Evolutionary conservation across 2,113 vertebrate species (phyloP), one percentile per base, ranked within the genome.

Genomic region (Sander vitreus): DNA sequence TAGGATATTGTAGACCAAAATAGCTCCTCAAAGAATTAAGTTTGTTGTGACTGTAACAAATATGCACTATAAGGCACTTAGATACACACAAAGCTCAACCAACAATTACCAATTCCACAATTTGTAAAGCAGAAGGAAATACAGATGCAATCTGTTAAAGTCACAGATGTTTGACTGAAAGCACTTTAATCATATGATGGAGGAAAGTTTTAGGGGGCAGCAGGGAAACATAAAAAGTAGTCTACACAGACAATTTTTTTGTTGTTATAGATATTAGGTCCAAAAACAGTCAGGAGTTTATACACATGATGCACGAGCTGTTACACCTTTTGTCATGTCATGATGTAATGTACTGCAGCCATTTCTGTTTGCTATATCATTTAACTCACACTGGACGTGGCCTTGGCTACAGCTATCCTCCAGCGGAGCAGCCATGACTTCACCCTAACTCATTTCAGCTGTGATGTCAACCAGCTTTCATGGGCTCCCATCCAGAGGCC

Each of bases 401-500:
- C 70, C 74, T 89, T 88, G 83, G 78, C 80, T 63, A 0, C 51
- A 53, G 36, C 60, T 25, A 21, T 81, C 77, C 87, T 62, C 78
- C 13, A 51, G 53, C 12, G 23, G 30, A 25, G 72, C 67, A 33
- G 59, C 59, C 45, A 6, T 70, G 78, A 85, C 47, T 54, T 83
- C 73, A 67, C 55, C 36, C 45, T 45, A 78, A 67, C 69, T 80
- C 65, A 18, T 45, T 64, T 85, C 81, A 80, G 79, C 60, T 73
- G 68, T 55, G 62, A 78, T 50, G 60, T 33, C 55, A 67, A 78
- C 39, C 62, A 53, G 74, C 54, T 66, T 71, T 76, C 33, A 60
- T 2, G 4, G 62, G 83, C 55, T 84, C 33, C 6, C 3, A 12
- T 62, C 71, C 83, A 79, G 63, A 60, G 25, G 27, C 55, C 19